These are phyloP conservation scores for Ceratina australensis DNA, from an alignment of 1,140 invertebrate species.

Conservation along the genomic window DNA sequence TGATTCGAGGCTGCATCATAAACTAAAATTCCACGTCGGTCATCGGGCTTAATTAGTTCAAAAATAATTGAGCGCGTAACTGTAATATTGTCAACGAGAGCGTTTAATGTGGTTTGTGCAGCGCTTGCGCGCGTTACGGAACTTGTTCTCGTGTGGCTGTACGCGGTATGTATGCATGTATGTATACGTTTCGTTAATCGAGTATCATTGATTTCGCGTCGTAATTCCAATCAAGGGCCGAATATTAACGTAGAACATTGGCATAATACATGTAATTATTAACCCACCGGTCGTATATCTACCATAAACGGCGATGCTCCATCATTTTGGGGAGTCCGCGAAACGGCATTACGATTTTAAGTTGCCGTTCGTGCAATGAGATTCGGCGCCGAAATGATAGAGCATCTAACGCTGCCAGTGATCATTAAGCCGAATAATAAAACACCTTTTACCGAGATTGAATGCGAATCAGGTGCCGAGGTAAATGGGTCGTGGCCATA, in stretches of 20 bases:
- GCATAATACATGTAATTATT: conserved; percentile 27
- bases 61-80: conserved; percentile 23
- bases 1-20: neutral
- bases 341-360: neutral
- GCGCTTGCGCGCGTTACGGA: too few species aligned
- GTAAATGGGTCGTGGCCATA: neutral
- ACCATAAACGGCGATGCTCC: neutral
- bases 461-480: conserved; percentile 6
- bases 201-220: conserved; percentile 20
- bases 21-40: neutral
- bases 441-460: conserved; percentile 25
- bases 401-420: neutral
- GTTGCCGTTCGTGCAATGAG: neutral
- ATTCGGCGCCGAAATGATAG: conserved; percentile 15
- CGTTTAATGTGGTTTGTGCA: neutral
- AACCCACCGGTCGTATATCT: neutral
- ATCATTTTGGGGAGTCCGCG: neutral
- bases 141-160: too few species aligned
- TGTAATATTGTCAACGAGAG: conserved; percentile 3
- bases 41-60: neutral
- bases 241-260: conserved; percentile 23
- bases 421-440: conserved; percentile 11
- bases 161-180: too few species aligned
- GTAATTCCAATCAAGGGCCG: conserved; percentile 26
- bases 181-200: conserved; percentile 24